Percentiles rank a stretch among this genome's conserved stretches.
Conservation (phyloP, 2,888 invertebrate species). For the Macrosoma leucophasiata region DNA sequence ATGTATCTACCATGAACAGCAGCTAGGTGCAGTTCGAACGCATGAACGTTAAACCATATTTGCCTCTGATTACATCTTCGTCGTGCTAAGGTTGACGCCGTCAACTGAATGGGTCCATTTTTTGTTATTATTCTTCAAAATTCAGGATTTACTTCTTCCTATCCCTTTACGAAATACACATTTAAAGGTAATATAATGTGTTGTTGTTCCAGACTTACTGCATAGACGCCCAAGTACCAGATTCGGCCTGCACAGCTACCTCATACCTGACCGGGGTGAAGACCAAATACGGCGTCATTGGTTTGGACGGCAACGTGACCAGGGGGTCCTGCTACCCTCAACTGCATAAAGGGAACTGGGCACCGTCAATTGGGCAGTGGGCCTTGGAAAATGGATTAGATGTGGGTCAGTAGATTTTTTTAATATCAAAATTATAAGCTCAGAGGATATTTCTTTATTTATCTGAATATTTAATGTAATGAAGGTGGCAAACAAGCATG, state of each 20-base stretch:
- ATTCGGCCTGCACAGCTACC: slow-evolving; percentile 84
- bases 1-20: too few relatives aligned
- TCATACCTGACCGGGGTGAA: slow-evolving; percentile 84
- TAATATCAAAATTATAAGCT: neutral
- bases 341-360: slow-evolving; percentile 73
- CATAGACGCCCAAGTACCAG: slow-evolving; percentile 81
- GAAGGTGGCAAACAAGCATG: too few relatives aligned
- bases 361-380: slow-evolving; percentile 80
- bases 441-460: too few relatives aligned
- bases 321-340: slow-evolving; percentile 79
- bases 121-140: too few relatives aligned
- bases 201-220: slow-evolving; percentile 69
- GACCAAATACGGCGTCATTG: slow-evolving; percentile 80
- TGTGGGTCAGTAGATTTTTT: slow-evolving; percentile 48
- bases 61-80: too few relatives aligned
- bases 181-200: neutral
- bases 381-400: slow-evolving; percentile 73
- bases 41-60: too few relatives aligned
- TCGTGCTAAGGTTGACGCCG: too few relatives aligned
- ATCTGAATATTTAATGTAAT: too few relatives aligned
- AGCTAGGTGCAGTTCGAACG: too few relatives aligned
- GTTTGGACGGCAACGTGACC: slow-evolving; percentile 80
- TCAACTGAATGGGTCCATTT: too few relatives aligned
- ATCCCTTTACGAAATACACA: neutral
- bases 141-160: neutral